Base-by-base conservation (phyloP, 2,797 vertebrate genomes). In the Sylvia borin region DNA sequence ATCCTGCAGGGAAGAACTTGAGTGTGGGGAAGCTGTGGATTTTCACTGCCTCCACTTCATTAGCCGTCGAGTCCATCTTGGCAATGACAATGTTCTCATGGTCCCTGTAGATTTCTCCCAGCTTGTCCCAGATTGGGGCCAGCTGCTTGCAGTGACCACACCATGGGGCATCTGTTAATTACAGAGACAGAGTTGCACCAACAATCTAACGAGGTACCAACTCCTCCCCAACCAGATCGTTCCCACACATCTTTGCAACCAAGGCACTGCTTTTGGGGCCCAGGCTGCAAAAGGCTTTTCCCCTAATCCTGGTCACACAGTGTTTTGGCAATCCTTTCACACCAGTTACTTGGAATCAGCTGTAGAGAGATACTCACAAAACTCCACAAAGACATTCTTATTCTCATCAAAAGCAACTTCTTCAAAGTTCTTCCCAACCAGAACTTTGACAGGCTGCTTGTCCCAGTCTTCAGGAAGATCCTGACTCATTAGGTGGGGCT, bases 121-220 rank as follows among this genome's bases (percentile, higher is more conserved):
- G 97, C 93, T 99, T 99, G 86, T 99, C 99, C 99, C 99, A 99
- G 96, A 99, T 99, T 13, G 99, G 99, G 50, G 99, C 98, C 95
- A 99, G 97, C 97, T 99, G 99, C 96, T 99, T 99, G 97, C 99
- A 99, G 98, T 99, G 99, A 86, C 99, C 99, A 58, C 99, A 99
- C 99, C 99, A 99, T 1, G 99, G 99, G 55, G 99, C 99, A 96
- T 99, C 99, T 99, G 96, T 36, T 89, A 50, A 94, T 67, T 19
- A 91, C 47, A 92, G 31, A 68, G 20, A 62, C 26, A 85, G 6
- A 38, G 31, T 6, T 90, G 65, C 50, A 95, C 42, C 78, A 85
- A 4, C 36, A 27, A 9, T 42, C 42, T 16, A 60, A 70, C 1
- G 0, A 54, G 31, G 38, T 7, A 22, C 27, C 48, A 43, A 43